A percentile compares a stretch with the other conserved stretches of the same genome.
These are phyloP conservation scores for human DNA, from an alignment of 2,113 vertebrate genomes.

Conservation along the genomic window DNA sequence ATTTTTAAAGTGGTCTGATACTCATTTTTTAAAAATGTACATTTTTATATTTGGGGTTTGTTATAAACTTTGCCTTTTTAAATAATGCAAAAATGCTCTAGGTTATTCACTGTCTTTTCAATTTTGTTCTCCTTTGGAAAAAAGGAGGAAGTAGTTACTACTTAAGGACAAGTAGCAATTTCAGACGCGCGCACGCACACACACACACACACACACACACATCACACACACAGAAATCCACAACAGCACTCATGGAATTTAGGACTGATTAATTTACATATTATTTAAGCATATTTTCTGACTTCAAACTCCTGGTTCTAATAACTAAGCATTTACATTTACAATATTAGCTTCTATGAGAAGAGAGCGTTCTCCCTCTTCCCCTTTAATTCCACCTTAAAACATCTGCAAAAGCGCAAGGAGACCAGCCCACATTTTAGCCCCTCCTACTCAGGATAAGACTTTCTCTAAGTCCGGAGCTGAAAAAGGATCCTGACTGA, in stretches of 20 bases:
- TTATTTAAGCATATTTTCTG: neutral
- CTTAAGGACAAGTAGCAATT: conserved; percentile 1
- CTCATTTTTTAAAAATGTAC: neutral
- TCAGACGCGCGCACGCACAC: neutral
- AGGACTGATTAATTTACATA: neutral
- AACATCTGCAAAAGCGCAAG: neutral
- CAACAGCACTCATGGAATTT: neutral
- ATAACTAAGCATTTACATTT: neutral
- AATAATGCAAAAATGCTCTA: neutral
- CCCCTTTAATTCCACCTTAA: conserved; percentile 77
- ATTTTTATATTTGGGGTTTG: neutral
- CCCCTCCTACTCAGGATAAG: conserved; percentile 55
- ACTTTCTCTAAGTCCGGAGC: neutral
- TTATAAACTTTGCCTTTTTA: neutral
- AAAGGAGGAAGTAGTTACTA: conserved; percentile 39
- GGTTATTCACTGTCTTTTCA: neutral
- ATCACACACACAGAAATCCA: neutral
- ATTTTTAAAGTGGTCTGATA: neutral
- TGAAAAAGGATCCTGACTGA: conserved; percentile 20
- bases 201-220: neutral
- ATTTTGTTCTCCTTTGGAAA: neutral
- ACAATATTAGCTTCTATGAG: neutral
- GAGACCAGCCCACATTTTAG: conserved; percentile 58
- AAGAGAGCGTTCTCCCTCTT: neutral
- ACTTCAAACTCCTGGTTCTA: neutral